Conservation (phyloP, 2,113 vertebrate species). For the Solenodon paradoxus region DNA sequence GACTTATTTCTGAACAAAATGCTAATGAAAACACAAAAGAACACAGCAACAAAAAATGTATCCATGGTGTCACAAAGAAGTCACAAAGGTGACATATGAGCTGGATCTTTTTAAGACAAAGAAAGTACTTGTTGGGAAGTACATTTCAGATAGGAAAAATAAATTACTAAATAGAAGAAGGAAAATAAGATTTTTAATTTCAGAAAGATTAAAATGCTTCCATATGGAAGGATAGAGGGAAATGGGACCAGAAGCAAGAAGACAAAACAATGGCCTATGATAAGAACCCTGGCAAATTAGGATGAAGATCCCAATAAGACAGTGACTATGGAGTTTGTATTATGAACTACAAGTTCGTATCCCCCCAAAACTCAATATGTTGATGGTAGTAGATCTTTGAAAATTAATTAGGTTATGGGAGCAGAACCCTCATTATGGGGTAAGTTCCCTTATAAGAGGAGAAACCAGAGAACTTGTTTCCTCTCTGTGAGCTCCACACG, state of each 20-base stretch:
- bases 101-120: not conserved
- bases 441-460: not conserved
- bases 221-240: not conserved
- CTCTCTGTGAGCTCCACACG: not conserved
- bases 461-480: not conserved
- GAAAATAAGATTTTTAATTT: not conserved
- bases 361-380: not conserved
- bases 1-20: not conserved
- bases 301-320: not conserved
- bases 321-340: not conserved
- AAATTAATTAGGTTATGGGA: not conserved
- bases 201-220: not conserved
- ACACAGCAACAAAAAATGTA: not conserved
- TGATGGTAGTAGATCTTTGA: not conserved
- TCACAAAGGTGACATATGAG: not conserved
- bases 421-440: no score
- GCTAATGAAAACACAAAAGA: not conserved
- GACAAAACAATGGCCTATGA: not conserved
- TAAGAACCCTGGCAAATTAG: not conserved
- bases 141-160: not conserved
- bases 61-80: not conserved
- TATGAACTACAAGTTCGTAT: not conserved
- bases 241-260: not conserved
- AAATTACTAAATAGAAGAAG: not conserved
- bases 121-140: not conserved